These are phyloP conservation scores for Hemitrygon akajei DNA, from an alignment of 2,797 vertebrate species.

Conservation along the genomic window DNA sequence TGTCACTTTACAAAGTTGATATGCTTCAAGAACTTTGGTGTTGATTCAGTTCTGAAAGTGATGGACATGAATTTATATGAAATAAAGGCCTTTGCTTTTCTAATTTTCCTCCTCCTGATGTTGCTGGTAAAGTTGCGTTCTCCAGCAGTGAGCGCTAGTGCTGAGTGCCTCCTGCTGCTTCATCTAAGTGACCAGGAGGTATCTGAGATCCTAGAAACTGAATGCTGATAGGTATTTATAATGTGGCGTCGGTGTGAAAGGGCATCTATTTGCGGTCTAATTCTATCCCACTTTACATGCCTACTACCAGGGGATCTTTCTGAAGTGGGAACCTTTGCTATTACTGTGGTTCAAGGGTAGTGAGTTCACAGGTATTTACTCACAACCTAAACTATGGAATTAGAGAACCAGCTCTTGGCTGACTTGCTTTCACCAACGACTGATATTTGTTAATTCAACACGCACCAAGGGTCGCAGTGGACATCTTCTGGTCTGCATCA, in stretches of 20 bases:
- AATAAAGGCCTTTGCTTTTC: too few species aligned
- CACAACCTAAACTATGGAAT: neutral
- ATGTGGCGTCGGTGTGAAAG: neutral
- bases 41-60: too few species aligned
- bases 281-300: neutral
- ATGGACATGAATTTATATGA: too few species aligned
- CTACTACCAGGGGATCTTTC: neutral
- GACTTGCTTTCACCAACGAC: neutral
- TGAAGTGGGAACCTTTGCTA: neutral
- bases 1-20: too few species aligned
- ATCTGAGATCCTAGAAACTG: too few species aligned
- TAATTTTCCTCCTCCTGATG: neutral
- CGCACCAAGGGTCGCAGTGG: neutral
- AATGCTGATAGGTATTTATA: neutral
- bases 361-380: neutral
- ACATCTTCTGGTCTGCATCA: too few species aligned
- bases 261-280: neutral
- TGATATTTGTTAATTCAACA: neutral
- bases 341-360: neutral
- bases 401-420: neutral
- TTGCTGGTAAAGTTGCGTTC: neutral
- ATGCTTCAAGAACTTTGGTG: too few species aligned
- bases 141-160: too few species aligned
- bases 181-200: neutral
- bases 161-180: neutral